A percentile compares a stretch with the other conserved stretches of the same genome.
Evolutionary conservation across 2,797 vertebrate genomes (phyloP).

Genomic region (Lithobates sylvaticus): DNA sequence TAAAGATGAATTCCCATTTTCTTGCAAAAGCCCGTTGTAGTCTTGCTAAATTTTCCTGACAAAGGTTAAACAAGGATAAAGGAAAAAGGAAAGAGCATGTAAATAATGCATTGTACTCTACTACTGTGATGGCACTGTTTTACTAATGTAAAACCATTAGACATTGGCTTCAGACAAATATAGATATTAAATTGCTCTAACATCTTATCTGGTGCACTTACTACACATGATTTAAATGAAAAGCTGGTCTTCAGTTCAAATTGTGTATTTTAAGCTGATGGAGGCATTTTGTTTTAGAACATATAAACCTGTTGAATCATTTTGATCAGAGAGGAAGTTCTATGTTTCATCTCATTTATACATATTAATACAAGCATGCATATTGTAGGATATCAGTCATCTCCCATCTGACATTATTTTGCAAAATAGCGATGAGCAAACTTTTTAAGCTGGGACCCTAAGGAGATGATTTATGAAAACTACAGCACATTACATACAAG

Average conservation of each 20-base stretch:
- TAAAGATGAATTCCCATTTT: conserved; percentile 98
- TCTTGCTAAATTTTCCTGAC: conserved; percentile 92
- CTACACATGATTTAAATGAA: not conserved
- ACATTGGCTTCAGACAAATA: not conserved
- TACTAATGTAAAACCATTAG: conserved; percentile 25
- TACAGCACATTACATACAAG: not conserved
- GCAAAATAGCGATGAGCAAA: not conserved
- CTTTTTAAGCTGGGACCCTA: not conserved
- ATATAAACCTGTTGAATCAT: not conserved
- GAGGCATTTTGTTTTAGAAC: not conserved
- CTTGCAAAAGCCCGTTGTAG: conserved; percentile 94
- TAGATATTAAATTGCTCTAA: conserved; percentile 8
- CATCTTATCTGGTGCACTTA: not conserved
- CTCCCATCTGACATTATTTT: not conserved
- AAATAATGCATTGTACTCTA: conserved; percentile 14
- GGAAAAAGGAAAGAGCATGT: conserved; percentile 1
- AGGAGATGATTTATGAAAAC: not conserved
- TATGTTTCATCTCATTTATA: not conserved
- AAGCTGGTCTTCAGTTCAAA: not conserved
- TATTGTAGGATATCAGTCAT: not conserved
- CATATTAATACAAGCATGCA: not conserved
- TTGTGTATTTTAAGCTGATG: not conserved
- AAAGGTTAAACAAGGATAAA: conserved; percentile 67
- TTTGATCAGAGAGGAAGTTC: not conserved
- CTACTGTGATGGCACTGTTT: conserved; percentile 16